Conservation (phyloP, 2,797 vertebrate species). For the Pitangus sulphuratus region DNA sequence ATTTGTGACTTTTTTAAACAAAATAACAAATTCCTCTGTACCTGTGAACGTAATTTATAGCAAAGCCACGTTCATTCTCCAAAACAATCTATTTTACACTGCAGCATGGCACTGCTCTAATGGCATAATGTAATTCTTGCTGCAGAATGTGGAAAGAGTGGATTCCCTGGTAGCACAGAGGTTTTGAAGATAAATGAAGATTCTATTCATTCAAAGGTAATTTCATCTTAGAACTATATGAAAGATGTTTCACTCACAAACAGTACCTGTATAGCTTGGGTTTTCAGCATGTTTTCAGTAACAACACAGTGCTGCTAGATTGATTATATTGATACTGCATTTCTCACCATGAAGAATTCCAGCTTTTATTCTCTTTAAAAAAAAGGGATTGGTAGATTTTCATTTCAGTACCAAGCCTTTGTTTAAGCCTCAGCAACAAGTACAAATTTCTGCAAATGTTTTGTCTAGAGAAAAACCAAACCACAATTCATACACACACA, state of each 20-base stretch:
- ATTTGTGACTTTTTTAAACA: slow-evolving; percentile 99
- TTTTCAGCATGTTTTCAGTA: slow-evolving; percentile 76
- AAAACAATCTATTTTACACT: slow-evolving; percentile 95
- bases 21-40: slow-evolving; percentile 97
- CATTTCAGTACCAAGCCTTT: slow-evolving; percentile 65
- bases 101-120: slow-evolving; percentile 92
- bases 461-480: slow-evolving; percentile 62
- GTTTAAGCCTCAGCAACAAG: slow-evolving; percentile 70
- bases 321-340: slow-evolving; percentile 77
- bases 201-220: slow-evolving; percentile 99
- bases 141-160: slow-evolving; percentile 87
- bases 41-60: slow-evolving; percentile 99
- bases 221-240: slow-evolving; percentile 92
- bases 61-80: slow-evolving; percentile 96
- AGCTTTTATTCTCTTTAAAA: slow-evolving; percentile 62
- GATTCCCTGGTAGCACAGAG: slow-evolving; percentile 90
- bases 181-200: slow-evolving; percentile 99
- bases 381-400: slow-evolving; percentile 57
- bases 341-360: slow-evolving; percentile 76
- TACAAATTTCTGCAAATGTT: slow-evolving; percentile 59
- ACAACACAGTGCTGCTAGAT: slow-evolving; percentile 71
- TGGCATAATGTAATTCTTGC: slow-evolving; percentile 89
- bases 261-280: slow-evolving; percentile 69
- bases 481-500: slow-evolving; percentile 22
- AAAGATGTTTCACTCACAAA: slow-evolving; percentile 86